Evolutionary conservation across 1,140 invertebrate genomes (phyloP).

Genomic region (Metaphire vulgaris): DNA sequence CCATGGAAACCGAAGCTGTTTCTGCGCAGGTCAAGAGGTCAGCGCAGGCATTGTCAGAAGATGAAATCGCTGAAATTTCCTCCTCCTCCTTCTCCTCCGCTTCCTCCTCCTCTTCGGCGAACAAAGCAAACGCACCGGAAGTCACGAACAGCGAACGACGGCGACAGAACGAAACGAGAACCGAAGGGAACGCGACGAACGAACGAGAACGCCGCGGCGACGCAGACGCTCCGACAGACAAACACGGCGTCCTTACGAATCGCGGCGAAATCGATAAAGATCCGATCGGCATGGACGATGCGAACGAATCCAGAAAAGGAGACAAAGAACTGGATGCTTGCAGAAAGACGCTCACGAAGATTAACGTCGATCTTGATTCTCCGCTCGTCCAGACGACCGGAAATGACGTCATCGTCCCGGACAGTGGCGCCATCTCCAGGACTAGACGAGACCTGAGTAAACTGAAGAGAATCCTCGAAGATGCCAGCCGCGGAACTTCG

Average conservation of each 20-base stretch:
- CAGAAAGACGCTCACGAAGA: not conserved
- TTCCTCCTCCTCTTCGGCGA: not conserved
- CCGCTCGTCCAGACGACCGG: not conserved
- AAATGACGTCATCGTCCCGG: not conserved
- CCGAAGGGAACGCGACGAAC: not conserved
- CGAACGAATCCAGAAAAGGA: not conserved
- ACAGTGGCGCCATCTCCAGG: too few species aligned
- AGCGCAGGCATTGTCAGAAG: too few species aligned
- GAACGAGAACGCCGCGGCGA: not conserved
- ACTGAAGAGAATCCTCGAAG: not conserved
- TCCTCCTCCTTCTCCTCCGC: not conserved
- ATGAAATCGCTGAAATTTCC: too few species aligned
- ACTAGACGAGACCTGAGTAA: not conserved
- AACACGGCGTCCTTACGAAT: not conserved
- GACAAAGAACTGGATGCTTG: not conserved
- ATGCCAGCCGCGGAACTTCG: not conserved
- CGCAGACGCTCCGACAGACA: too few species aligned
- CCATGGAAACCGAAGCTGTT: not conserved
- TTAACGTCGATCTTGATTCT: not conserved
- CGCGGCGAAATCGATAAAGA: not conserved
- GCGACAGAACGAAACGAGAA: not conserved
- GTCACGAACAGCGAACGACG: not conserved
- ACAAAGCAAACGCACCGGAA: not conserved
- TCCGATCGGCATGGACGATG: not conserved
- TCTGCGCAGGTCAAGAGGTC: not conserved